phyloP scores from a whole-genome alignment of 2,113 vertebrate genomes.

The Ciconia stormi region DNA sequence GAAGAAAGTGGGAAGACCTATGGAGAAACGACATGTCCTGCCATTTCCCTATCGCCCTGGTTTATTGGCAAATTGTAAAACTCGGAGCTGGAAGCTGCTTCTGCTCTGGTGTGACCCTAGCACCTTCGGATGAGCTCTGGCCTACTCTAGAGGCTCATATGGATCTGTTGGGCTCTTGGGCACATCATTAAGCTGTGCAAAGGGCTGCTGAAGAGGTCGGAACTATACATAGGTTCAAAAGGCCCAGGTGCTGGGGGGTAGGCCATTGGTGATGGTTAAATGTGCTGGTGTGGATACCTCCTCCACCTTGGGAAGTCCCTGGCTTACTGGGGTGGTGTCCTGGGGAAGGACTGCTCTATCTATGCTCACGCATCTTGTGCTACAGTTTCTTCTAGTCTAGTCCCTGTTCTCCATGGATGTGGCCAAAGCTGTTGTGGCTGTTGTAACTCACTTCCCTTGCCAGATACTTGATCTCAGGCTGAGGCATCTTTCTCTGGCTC shows the following conservation, averaged over 20 bases:
- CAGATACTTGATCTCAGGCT: background rate
- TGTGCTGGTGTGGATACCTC: fast-evolving
- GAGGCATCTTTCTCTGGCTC: background rate
- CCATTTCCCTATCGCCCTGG: background rate
- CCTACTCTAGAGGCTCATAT: fast-evolving
- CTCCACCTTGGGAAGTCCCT: background rate
- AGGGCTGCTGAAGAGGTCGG: background rate
- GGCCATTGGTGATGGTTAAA: background rate
- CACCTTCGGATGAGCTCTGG: background rate
- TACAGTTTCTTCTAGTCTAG: background rate
- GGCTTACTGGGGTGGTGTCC: background rate
- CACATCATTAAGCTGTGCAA: background rate
- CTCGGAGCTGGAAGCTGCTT: background rate
- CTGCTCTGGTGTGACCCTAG: background rate
- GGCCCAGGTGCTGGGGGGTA: background rate
- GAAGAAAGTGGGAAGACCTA: background rate
- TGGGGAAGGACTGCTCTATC: background rate
- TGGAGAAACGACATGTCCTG: background rate
- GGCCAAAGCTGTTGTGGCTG: background rate
- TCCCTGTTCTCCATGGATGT: background rate
- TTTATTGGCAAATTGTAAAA: background rate
- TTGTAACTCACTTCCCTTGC: background rate
- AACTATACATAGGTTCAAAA: background rate
- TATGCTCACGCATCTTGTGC: background rate
- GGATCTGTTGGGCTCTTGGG: background rate